Percentiles rank a stretch among this genome's conserved stretches.
phyloP scores from a whole-genome alignment of 2,888 invertebrate species.

The Pandemis corylana region DNA sequence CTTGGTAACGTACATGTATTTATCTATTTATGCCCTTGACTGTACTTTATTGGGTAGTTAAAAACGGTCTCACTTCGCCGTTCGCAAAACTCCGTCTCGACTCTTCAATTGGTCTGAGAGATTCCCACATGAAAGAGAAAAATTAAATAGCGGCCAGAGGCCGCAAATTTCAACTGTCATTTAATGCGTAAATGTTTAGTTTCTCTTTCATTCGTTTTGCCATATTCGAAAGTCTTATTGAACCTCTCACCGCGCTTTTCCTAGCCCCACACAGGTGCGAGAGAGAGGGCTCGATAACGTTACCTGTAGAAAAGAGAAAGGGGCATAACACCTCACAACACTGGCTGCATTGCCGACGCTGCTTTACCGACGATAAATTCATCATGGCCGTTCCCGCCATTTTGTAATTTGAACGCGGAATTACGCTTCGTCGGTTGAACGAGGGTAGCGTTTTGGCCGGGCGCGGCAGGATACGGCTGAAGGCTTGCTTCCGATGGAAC shows the following conservation, averaged over 20 bases:
- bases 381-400: conserved; percentile 51
- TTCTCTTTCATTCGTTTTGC: not conserved
- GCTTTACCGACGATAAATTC: conserved; percentile 52
- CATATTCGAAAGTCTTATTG: not conserved
- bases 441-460: conserved; percentile 58
- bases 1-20: no score
- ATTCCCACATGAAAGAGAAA: no score
- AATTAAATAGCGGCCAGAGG: no score
- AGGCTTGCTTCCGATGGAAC: conserved; percentile 31
- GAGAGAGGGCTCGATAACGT: conserved; percentile 62
- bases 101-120: no score
- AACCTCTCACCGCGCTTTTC: conserved; percentile 21
- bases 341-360: conserved; percentile 59
- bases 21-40: no score
- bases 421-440: conserved; percentile 71
- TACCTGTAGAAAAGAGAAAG: conserved; percentile 70
- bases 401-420: conserved; percentile 72
- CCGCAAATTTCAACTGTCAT: no score
- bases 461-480: conserved; percentile 26
- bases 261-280: conserved; percentile 60
- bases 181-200: no score
- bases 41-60: no score
- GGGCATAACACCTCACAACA: conserved; percentile 61
- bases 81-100: no score
- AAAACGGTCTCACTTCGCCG: no score